Conservation (phyloP, 1,140 invertebrate species). For the Bacillus rossius region DNA sequence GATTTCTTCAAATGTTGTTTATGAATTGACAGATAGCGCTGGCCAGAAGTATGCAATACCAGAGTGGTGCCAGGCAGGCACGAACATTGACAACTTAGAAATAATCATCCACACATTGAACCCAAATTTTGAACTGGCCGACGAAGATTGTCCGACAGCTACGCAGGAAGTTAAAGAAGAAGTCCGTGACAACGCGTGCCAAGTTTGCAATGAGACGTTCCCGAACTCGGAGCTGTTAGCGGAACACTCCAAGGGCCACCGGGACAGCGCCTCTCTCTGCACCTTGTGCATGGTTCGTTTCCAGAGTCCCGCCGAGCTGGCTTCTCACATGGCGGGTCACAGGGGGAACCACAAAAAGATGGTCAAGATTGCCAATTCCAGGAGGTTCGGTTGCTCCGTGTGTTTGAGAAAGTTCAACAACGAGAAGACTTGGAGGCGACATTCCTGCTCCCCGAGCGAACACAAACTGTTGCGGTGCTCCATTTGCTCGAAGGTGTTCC, state of each 20-base stretch:
- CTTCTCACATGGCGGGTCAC: background rate
- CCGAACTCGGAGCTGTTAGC: background rate
- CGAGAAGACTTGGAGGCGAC: constrained; percentile 1
- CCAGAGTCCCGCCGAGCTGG: background rate
- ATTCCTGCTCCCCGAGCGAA: constrained; percentile 1
- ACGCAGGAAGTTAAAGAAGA: background rate
- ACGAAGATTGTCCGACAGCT: background rate
- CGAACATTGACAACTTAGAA: constrained; percentile 1
- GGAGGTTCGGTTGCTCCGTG: background rate
- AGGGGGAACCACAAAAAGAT: background rate
- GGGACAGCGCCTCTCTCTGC: background rate
- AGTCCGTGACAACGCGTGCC: background rate
- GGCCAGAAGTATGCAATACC: background rate
- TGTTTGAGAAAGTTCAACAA: constrained; percentile 9
- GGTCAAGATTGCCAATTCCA: background rate
- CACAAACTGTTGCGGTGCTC: constrained; percentile 3
- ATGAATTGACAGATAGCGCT: constrained; percentile 5
- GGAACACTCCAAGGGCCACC: constrained; percentile 3
- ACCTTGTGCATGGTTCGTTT: background rate
- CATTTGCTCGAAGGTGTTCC: background rate
- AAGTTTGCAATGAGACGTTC: background rate
- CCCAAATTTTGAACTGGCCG: constrained; percentile 1
- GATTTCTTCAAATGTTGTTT: background rate
- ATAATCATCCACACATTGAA: background rate
- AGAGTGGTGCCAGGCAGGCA: constrained; percentile 2